These are phyloP conservation scores for Parapristionchus giblindavisi DNA, from an alignment of 2,888 invertebrate genomes.

Conservation along the genomic window DNA sequence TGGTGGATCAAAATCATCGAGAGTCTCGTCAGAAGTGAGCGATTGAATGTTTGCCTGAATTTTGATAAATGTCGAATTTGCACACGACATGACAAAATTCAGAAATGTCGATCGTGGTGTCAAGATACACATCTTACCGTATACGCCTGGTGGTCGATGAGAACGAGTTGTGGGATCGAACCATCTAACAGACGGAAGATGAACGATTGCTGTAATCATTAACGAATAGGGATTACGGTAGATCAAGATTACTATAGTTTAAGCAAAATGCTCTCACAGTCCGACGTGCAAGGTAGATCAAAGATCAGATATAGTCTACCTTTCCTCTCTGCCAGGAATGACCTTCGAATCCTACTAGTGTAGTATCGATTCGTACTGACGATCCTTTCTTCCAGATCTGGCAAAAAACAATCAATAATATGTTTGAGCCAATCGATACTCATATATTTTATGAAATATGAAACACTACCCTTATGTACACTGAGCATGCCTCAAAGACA, in stretches of 20 bases:
- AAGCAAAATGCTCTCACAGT: too few relatives aligned
- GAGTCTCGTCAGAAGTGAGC: constrained; percentile 40
- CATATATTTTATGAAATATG: too few relatives aligned
- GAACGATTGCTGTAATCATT: constrained; percentile 57
- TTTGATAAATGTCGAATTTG: too few relatives aligned
- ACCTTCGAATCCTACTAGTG: constrained; percentile 91
- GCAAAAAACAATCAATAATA: too few relatives aligned
- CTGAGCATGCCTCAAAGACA: too few relatives aligned
- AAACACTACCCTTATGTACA: too few relatives aligned
- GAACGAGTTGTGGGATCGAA: constrained; percentile 52
- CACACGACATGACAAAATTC: too few relatives aligned
- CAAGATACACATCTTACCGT: too few relatives aligned
- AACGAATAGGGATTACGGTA: too few relatives aligned
- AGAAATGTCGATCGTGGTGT: too few relatives aligned
- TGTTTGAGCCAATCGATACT: too few relatives aligned
- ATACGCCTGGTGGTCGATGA: constrained; percentile 57
- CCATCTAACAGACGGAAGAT: constrained; percentile 52
- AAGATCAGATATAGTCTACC: constrained; percentile 76
- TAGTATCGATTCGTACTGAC: constrained; percentile 94
- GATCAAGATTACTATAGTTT: background rate
- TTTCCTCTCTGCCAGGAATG: constrained; percentile 88
- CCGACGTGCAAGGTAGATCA: too few relatives aligned
- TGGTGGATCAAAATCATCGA: constrained; percentile 74
- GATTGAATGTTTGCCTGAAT: constrained; percentile 48
- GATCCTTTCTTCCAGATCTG: constrained; percentile 78